Conservation (phyloP, 2,888 invertebrate genomes). For the Imbricaverruca yamaguchii region DNA sequence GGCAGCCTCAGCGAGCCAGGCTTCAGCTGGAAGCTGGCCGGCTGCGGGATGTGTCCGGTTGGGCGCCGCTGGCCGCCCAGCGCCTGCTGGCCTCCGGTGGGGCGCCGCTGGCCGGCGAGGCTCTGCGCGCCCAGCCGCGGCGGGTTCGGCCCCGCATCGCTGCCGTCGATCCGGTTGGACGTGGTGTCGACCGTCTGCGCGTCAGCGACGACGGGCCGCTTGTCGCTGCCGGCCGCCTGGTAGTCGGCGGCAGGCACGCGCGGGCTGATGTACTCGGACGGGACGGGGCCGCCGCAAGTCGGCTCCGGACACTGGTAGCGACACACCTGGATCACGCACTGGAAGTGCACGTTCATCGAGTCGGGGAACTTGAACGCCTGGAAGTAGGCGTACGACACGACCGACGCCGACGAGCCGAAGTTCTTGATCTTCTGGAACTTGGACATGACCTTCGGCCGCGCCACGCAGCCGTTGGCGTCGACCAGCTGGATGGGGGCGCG, state of each 20-base stretch:
- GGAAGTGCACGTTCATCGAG: slow-evolving; percentile 95
- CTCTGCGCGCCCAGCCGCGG: slow-evolving; percentile 32
- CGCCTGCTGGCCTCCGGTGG: slow-evolving; percentile 58
- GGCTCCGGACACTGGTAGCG: slow-evolving; percentile 89
- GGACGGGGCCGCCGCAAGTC: slow-evolving; percentile 54
- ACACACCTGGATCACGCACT: slow-evolving; percentile 91
- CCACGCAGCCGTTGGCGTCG: slow-evolving; percentile 87
- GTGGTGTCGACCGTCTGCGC: slow-evolving; percentile 69
- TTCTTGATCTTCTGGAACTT: slow-evolving; percentile 94
- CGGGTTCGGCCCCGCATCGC: slow-evolving; percentile 61
- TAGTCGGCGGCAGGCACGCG: slow-evolving; percentile 25
- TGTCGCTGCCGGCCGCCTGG: slow-evolving; percentile 27
- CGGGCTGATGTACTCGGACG: neutral
- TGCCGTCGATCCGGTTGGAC: slow-evolving; percentile 55
- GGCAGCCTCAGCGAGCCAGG: slow-evolving; percentile 24
- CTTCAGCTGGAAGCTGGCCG: slow-evolving; percentile 26
- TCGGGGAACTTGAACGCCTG: slow-evolving; percentile 96
- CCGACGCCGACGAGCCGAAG: slow-evolving; percentile 87
- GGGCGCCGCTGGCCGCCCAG: neutral
- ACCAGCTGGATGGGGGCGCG: slow-evolving; percentile 52
- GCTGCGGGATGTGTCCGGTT: slow-evolving; percentile 25
- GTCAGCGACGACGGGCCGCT: slow-evolving; percentile 22
- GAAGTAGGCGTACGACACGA: slow-evolving; percentile 91
- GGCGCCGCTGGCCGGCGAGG: slow-evolving; percentile 49
- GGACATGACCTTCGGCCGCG: slow-evolving; percentile 82